phyloP scores from a whole-genome alignment of 1,140 invertebrate species.

The Bombus affinis region DNA sequence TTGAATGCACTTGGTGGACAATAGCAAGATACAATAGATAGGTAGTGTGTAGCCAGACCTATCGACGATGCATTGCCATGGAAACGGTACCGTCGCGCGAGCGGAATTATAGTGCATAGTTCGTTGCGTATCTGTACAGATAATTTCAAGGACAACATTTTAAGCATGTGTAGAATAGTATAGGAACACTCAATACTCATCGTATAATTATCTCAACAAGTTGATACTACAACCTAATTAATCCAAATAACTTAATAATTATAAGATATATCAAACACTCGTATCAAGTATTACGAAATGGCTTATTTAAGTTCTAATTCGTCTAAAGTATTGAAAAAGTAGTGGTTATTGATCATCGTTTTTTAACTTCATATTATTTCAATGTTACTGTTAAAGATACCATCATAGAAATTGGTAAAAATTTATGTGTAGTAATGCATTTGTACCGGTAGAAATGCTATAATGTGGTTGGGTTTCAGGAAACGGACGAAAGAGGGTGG shows the following conservation, averaged over 20 bases:
- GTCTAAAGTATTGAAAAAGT: background rate
- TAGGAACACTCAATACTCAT: background rate
- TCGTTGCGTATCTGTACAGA: slow-evolving; percentile 33
- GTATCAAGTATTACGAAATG: background rate
- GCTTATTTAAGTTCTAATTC: background rate
- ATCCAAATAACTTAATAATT: background rate
- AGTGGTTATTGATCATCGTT: background rate
- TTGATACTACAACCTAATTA: background rate
- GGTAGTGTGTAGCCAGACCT: slow-evolving; percentile 36
- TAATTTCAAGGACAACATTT: slow-evolving; percentile 61
- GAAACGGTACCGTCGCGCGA: slow-evolving; percentile 65
- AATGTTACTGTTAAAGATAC: background rate
- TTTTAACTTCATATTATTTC: background rate
- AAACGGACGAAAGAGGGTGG: slow-evolving; percentile 51
- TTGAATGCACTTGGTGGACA: slow-evolving; percentile 13
- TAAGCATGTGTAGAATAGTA: background rate
- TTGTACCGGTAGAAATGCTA: background rate
- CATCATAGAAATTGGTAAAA: background rate
- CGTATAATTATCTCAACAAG: background rate
- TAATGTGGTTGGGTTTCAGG: slow-evolving; percentile 45
- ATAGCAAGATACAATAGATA: slow-evolving; percentile 30
- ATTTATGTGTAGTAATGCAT: background rate
- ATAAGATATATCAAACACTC: background rate
- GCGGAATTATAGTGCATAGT: slow-evolving; percentile 41
- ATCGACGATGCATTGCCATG: slow-evolving; percentile 71